Percentiles rank a stretch among this genome's conserved stretches.
Evolutionary conservation across 2,113 vertebrate genomes (phyloP).

Genomic region (Eleginops maclovinus): DNA sequence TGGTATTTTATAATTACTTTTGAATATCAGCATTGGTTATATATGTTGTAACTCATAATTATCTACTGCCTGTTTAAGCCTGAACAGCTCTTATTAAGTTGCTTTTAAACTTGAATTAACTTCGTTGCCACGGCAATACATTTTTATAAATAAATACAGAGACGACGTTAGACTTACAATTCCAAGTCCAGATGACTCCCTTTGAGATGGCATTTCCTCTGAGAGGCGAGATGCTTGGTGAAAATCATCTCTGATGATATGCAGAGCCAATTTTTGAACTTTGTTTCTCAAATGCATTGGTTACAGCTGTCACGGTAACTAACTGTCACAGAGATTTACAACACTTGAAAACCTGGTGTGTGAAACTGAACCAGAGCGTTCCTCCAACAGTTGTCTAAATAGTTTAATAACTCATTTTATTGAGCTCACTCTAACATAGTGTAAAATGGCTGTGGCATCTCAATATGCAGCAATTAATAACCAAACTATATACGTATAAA

Average conservation of each 20-base stretch:
- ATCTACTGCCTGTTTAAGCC: no score
- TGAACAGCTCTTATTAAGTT: not conserved
- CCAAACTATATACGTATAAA: not conserved
- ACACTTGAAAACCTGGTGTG: not conserved
- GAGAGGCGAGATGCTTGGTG: not conserved
- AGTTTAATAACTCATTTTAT: no score
- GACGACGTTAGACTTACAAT: no score
- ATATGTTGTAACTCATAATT: no score
- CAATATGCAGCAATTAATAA: not conserved
- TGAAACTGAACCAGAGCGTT: not conserved
- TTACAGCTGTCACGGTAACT: slow-evolving; percentile 1
- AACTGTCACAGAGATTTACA: not conserved
- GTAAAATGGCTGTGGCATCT: not conserved
- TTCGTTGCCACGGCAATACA: not conserved
- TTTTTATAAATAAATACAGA: not conserved
- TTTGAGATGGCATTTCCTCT: not conserved
- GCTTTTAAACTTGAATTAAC: not conserved
- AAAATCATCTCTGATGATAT: not conserved
- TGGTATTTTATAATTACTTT: not conserved
- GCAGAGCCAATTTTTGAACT: not conserved
- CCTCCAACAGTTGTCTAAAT: not conserved
- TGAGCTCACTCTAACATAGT: not conserved
- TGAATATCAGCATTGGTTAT: no score
- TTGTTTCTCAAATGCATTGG: not conserved
- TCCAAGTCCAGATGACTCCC: no score